These are phyloP conservation scores for Temnothorax longispinosus DNA, from an alignment of 1,140 invertebrate species.

Conservation along the genomic window DNA sequence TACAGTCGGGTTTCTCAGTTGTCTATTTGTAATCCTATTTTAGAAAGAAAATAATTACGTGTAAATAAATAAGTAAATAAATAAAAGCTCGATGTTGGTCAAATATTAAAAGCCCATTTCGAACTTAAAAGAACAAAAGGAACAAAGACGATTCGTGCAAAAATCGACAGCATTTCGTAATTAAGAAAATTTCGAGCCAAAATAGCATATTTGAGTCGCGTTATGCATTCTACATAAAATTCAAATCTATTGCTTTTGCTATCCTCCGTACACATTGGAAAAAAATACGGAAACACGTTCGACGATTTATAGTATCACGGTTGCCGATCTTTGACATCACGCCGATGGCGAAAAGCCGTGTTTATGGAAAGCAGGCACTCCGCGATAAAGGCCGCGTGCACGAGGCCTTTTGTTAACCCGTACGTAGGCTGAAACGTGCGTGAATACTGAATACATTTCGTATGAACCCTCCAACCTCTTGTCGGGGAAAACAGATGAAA, in stretches of 20 bases:
- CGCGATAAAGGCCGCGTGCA: constrained; percentile 48
- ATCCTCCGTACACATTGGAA: background rate
- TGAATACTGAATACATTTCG: constrained; percentile 33
- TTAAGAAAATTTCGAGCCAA: background rate
- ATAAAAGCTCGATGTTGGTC: background rate
- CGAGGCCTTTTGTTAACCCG: constrained; percentile 38
- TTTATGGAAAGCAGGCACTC: constrained; percentile 63
- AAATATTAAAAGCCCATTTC: background rate
- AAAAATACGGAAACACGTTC: constrained; percentile 24
- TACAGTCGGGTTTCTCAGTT: background rate
- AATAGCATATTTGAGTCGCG: background rate
- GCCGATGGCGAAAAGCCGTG: constrained; percentile 32
- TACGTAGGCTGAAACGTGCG: constrained; percentile 28
- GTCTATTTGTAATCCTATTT: background rate
- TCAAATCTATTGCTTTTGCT: background rate
- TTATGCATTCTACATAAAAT: background rate
- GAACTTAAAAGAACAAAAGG: background rate
- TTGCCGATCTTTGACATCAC: constrained; percentile 42
- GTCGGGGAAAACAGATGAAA: background rate
- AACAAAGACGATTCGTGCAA: background rate
- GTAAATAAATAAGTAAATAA: background rate
- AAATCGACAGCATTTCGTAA: background rate
- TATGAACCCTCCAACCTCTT: constrained; percentile 36
- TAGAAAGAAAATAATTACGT: background rate
- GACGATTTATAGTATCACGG: constrained; percentile 33